Evolutionary conservation across 2,888 invertebrate species (phyloP).

Genomic region (Meganola albula): DNA sequence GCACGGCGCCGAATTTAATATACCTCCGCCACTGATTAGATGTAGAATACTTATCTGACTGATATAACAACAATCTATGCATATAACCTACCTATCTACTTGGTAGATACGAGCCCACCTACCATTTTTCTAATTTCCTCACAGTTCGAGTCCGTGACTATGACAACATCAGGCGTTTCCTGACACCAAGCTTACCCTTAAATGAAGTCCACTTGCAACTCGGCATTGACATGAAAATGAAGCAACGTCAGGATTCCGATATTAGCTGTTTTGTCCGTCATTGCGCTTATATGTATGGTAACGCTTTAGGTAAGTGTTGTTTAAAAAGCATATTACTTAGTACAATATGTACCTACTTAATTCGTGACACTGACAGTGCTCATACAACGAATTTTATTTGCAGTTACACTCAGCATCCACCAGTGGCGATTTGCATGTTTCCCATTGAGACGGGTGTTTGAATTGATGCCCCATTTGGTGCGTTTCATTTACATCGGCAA

Average conservation of each 20-base stretch:
- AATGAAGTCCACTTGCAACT: slow-evolving; percentile 49
- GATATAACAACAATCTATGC: no score
- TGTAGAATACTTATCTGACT: no score
- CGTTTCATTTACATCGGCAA: slow-evolving; percentile 49
- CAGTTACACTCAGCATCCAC: slow-evolving; percentile 57
- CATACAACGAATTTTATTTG: no score
- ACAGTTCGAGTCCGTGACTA: slow-evolving; percentile 59
- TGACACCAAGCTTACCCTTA: slow-evolving; percentile 58
- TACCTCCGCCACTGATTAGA: no score
- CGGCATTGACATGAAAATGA: slow-evolving; percentile 48
- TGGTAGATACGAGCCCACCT: no score
- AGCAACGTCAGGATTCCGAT: slow-evolving; percentile 57
- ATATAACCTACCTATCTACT: no score
- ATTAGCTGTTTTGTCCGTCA: slow-evolving; percentile 58
- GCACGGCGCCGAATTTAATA: no score
- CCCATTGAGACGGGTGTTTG: slow-evolving; percentile 49
- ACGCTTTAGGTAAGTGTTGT: slow-evolving; percentile 50
- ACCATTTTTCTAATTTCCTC: no score
- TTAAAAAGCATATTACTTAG: no score
- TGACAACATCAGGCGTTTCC: slow-evolving; percentile 52
- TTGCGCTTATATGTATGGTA: slow-evolving; percentile 45
- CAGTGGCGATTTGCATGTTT: slow-evolving; percentile 54
- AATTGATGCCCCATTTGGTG: slow-evolving; percentile 51
- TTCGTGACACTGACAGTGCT: no score
- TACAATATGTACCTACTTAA: no score